A percentile compares a stretch with the other conserved stretches of the same genome.
phyloP scores from a whole-genome alignment of 2,888 invertebrate genomes.

The Merodon equestris region DNA sequence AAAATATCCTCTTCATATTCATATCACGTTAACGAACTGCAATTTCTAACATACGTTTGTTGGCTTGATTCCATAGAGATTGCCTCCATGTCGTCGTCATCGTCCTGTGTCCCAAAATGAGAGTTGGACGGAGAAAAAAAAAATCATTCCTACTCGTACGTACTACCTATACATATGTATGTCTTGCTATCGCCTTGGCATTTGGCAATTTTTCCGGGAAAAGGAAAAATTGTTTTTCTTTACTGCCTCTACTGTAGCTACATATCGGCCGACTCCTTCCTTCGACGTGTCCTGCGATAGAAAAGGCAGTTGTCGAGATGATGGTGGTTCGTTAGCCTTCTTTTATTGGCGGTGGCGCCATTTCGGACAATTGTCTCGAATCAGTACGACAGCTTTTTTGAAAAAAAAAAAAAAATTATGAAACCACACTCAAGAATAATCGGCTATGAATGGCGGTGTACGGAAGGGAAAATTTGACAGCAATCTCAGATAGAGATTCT shows the following conservation, averaged over 20 bases:
- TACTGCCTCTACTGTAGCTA: neutral
- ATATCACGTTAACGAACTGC: conserved; percentile 68
- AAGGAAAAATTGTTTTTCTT: conserved; percentile 44
- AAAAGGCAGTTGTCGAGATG: neutral
- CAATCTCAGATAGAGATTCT: neutral
- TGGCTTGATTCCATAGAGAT: conserved; percentile 58
- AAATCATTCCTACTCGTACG: too few relatives aligned
- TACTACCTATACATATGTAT: neutral
- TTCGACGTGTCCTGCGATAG: conserved; percentile 18
- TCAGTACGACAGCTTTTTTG: conserved; percentile 22
- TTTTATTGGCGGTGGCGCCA: conserved; percentile 59
- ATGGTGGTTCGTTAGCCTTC: conserved; percentile 61
- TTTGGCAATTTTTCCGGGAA: conserved; percentile 45
- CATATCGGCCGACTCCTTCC: conserved; percentile 4
- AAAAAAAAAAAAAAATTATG: neutral
- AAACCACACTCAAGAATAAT: conserved; percentile 31
- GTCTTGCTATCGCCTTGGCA: conserved; percentile 32
- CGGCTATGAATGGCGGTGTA: conserved; percentile 18
- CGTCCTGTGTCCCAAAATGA: neutral
- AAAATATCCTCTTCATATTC: conserved; percentile 63
- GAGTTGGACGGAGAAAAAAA: too few relatives aligned
- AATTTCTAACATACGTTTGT: conserved; percentile 64
- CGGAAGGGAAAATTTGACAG: conserved; percentile 6
- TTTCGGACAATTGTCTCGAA: conserved; percentile 53
- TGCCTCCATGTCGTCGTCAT: conserved; percentile 1